These are phyloP conservation scores for Tauraco erythrolophus DNA, from an alignment of 2,113 vertebrate genomes.

Conservation along the genomic window DNA sequence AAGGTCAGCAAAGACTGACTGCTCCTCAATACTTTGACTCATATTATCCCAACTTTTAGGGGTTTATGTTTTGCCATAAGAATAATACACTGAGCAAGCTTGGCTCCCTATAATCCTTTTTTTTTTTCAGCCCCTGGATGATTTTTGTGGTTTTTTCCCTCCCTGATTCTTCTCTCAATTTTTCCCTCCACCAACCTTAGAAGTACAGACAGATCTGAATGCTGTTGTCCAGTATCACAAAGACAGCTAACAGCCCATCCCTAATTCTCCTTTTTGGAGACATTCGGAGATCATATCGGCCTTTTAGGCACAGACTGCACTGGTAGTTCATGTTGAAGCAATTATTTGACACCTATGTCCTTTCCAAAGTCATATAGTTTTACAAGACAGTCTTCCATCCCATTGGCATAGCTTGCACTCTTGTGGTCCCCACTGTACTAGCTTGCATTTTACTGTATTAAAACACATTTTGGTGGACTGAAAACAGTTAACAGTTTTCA, in stretches of 20 bases:
- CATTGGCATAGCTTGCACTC: background rate
- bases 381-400: background rate
- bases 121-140: background rate
- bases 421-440: background rate
- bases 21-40: background rate
- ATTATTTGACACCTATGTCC: background rate
- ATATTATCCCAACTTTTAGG: background rate
- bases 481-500: background rate
- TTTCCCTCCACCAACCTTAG: background rate
- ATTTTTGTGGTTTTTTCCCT: background rate
- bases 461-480: background rate
- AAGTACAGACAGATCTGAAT: background rate
- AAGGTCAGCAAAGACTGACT: background rate
- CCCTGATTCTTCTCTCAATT: background rate
- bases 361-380: background rate
- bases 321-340: background rate
- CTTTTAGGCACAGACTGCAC: background rate
- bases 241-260: background rate
- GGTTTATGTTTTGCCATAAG: background rate
- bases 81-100: background rate
- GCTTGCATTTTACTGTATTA: background rate
- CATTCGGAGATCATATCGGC: background rate
- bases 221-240: background rate
- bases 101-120: background rate
- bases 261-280: background rate